phyloP scores from a whole-genome alignment of 2,797 vertebrate species.

The Lophius americanus region DNA sequence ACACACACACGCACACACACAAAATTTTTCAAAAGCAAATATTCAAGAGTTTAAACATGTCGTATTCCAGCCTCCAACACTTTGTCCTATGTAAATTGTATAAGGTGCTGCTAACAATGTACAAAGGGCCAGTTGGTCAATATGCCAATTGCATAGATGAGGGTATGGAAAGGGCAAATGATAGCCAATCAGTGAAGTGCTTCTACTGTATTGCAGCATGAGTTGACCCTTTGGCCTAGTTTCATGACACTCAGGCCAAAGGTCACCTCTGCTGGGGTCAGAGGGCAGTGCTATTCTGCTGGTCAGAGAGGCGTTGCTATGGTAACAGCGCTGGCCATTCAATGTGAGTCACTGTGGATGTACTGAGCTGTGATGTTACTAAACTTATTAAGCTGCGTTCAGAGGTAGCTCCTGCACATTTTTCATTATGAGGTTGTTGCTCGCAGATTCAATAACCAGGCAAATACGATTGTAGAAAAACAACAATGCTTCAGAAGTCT shows the following conservation, averaged over 20 bases:
- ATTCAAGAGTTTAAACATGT: conserved; percentile 74
- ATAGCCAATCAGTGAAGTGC: conserved; percentile 84
- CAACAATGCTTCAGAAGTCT: not conserved
- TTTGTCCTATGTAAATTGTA: conserved; percentile 40
- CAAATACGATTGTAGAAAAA: not conserved
- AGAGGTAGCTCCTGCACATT: not conserved
- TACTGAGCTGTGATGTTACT: not conserved
- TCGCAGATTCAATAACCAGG: not conserved
- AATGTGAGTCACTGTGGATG: not conserved
- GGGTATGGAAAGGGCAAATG: conserved; percentile 75
- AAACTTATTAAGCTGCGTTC: not conserved
- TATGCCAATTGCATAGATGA: conserved; percentile 81
- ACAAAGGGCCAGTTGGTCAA: conserved; percentile 70
- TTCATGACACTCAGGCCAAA: conserved; percentile 70
- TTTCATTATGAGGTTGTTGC: not conserved
- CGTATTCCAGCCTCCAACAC: not conserved
- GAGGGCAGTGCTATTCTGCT: conserved; percentile 61
- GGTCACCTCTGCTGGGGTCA: conserved; percentile 71
- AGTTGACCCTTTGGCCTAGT: conserved; percentile 72
- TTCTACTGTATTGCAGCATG: conserved; percentile 74
- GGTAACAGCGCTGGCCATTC: conserved; percentile 57
- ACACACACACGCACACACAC: not conserved
- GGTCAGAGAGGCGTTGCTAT: conserved; percentile 70
- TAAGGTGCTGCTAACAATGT: conserved; percentile 69
- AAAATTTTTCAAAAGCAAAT: conserved; percentile 6